Base-by-base conservation (phyloP, 2,113 vertebrate genomes). In the Pelecanoides urinatrix region DNA sequence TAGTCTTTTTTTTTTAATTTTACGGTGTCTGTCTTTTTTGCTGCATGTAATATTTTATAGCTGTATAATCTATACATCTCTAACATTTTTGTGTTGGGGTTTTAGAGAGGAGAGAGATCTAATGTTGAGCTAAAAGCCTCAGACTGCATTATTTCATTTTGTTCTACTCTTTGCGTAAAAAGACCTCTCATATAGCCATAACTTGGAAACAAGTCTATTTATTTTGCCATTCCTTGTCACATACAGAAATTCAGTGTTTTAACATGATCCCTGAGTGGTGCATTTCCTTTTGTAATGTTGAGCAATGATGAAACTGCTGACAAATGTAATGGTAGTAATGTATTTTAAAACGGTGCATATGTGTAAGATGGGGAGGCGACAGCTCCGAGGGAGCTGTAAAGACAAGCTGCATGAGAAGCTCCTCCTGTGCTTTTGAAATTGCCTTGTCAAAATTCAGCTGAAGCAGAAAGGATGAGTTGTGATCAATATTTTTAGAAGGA, bases 41-140 rank as follows among this genome's bases (percentile, higher is more conserved):
- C 30, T 27, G 27, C 12, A 2, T 26, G 36, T 7, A 11, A 11
- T 30, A 16, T 82, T 71, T 70, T 12, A 13, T 22, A 36, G 32
- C 9, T n/a, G 32, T 40, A 29, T 6, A 8, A 19, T 34, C 17
- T 2, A 1, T 2, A 2, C 0, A 2, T 25, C 27, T 18, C 29
- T 2, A 26, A 4, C 27, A 2, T 38, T 42, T 53, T 63, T 9
- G 5, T 12, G 4, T 10, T 34, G 71, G 1, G 8, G 0, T 38
- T 61, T 11, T 3, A 6, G 30, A 21, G 8, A 47, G 7, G 27
- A 25, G 26, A 16, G 13, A 34, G 63, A 30, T 45, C 49, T 22
- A 34, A 27, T 14, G 26, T 5, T 34, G 59, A 56, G 40, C 36
- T 29, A 30, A 82, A 82, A 53, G 8, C 29, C 30, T 52, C 58